Evolutionary conservation across 2,888 invertebrate species (phyloP).

Genomic region (Heteromurus nitidus): DNA sequence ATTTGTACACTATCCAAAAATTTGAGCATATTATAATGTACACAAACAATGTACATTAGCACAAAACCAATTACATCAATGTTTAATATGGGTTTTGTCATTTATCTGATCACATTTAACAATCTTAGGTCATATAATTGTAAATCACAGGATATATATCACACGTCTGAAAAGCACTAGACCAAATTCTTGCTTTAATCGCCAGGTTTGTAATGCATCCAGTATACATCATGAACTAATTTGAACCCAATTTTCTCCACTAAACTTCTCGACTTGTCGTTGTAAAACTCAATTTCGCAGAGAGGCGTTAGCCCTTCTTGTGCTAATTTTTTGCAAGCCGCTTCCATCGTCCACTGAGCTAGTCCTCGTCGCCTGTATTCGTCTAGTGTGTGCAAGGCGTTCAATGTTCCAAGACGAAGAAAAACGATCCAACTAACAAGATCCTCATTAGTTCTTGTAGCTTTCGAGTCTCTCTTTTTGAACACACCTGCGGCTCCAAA

Average conservation of each 20-base stretch:
- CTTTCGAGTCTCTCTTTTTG: background rate
- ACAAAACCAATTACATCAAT: too few species aligned
- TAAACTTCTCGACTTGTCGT: constrained; percentile 24
- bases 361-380: constrained; percentile 41
- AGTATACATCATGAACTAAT: constrained; percentile 23
- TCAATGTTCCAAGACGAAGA: constrained; percentile 28
- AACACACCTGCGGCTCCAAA: constrained; percentile 29
- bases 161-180: too few species aligned
- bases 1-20: too few species aligned
- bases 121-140: too few species aligned
- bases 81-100: too few species aligned
- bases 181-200: too few species aligned
- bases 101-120: too few species aligned
- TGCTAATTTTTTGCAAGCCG: constrained; percentile 34
- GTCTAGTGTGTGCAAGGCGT: constrained; percentile 46
- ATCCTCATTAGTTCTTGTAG: background rate
- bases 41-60: too few species aligned
- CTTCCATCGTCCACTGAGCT: constrained; percentile 33
- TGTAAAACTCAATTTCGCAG: constrained; percentile 40
- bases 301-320: constrained; percentile 32
- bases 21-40: too few species aligned
- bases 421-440: constrained; percentile 34
- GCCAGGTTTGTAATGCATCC: constrained; percentile 31
- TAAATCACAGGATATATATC: too few species aligned
- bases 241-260: constrained; percentile 45